Percentiles rank a stretch among this genome's conserved stretches.
These are phyloP conservation scores for Bellardia pandia DNA, from an alignment of 2,888 invertebrate species.

Conservation along the genomic window DNA sequence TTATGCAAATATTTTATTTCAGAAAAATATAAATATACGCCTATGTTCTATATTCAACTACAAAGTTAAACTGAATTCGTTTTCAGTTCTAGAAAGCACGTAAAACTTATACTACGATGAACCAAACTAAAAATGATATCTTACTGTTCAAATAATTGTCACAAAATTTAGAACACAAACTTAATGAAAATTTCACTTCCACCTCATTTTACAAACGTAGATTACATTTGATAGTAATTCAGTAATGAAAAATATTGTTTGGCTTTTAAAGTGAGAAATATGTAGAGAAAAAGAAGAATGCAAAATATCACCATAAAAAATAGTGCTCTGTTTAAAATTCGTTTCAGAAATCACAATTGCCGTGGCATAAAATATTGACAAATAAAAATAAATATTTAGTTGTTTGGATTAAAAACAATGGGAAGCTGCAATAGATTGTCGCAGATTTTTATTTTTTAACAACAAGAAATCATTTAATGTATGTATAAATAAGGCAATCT, in stretches of 20 bases:
- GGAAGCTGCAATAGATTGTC: background rate
- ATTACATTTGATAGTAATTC: background rate
- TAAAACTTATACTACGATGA: no score
- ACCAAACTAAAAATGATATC: no score
- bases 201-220: no score
- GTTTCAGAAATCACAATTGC: background rate
- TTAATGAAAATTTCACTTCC: no score
- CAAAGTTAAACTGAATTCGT: no score
- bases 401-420: constrained; percentile 3
- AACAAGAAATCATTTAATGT: no score
- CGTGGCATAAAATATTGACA: constrained; percentile 9
- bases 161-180: no score
- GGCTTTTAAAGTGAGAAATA: background rate
- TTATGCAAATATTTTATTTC: constrained; percentile 15
- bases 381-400: constrained; percentile 10
- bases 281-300: background rate
- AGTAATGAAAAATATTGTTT: constrained; percentile 9
- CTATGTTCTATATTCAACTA: no score
- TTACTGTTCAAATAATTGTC: no score
- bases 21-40: background rate
- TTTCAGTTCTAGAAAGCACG: no score
- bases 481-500: no score
- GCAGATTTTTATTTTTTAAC: no score
- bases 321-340: constrained; percentile 1
- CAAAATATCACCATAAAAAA: background rate